These are phyloP conservation scores for Agriopis marginaria DNA, from an alignment of 2,888 invertebrate genomes.

Conservation along the genomic window DNA sequence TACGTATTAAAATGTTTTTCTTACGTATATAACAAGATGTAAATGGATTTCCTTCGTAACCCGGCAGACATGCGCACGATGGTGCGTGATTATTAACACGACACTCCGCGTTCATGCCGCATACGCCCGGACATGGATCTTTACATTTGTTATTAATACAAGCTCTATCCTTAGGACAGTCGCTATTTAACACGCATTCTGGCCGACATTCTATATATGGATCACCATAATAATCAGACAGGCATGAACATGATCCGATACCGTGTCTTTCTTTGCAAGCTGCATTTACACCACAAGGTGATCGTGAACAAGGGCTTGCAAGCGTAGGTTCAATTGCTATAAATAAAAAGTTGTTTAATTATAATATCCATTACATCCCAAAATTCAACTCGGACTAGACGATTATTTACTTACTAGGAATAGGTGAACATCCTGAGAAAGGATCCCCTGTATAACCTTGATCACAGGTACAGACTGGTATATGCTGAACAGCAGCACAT, in stretches of 20 bases:
- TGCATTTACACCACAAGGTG: constrained; percentile 95
- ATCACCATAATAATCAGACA: constrained; percentile 94
- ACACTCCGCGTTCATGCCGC: constrained; percentile 94
- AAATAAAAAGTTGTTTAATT: constrained; percentile 47
- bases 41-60: constrained; percentile 93
- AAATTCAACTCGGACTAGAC: not conserved
- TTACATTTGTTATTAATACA: constrained; percentile 94
- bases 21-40: constrained; percentile 89
- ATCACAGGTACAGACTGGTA: constrained; percentile 91
- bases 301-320: constrained; percentile 90
- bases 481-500: constrained; percentile 90
- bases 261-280: constrained; percentile 93
- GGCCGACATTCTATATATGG: constrained; percentile 95
- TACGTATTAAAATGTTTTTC: constrained; percentile 32
- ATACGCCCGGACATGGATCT: constrained; percentile 93
- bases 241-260: constrained; percentile 93
- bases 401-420: constrained; percentile 82
- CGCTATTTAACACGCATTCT: constrained; percentile 95
- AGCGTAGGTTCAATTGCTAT: constrained; percentile 84
- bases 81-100: constrained; percentile 94
- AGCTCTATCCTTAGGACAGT: constrained; percentile 91
- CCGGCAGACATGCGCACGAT: constrained; percentile 90
- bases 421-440: constrained; percentile 90
- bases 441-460: constrained; percentile 92
- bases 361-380: not conserved